Conservation (phyloP, 1,140 invertebrate genomes). For the Drosophila virilis region DNA sequence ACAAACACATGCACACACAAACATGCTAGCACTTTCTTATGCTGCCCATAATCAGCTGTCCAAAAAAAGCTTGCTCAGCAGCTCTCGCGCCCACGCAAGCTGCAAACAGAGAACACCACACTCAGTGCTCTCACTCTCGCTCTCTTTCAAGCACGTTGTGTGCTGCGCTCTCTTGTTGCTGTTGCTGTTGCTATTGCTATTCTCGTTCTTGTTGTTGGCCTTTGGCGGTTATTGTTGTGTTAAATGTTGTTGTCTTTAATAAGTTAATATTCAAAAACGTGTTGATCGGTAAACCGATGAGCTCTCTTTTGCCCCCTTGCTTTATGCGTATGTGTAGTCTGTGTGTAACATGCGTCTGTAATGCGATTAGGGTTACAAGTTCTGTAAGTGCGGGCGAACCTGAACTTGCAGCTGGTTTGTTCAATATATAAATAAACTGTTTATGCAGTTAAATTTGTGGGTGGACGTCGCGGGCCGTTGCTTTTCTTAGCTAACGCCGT, state of each 20-base stretch:
- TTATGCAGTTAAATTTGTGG: slow-evolving; percentile 65
- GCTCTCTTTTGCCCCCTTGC: slow-evolving; percentile 37
- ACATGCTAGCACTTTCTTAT: slow-evolving; percentile 5
- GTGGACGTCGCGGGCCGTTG: slow-evolving; percentile 11
- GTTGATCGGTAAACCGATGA: slow-evolving; percentile 58
- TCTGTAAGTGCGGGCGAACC: slow-evolving; percentile 46
- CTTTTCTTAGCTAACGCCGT: slow-evolving; percentile 29
- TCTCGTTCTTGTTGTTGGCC: slow-evolving; percentile 20
- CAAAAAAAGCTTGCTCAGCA: slow-evolving; percentile 26
- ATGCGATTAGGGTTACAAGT: slow-evolving; percentile 71
- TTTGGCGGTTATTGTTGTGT: slow-evolving; percentile 61
- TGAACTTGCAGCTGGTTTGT: slow-evolving; percentile 71
- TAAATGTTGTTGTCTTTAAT: slow-evolving; percentile 44
- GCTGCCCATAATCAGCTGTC: slow-evolving; percentile 25
- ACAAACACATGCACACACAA: not conserved
- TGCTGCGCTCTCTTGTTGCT: slow-evolving; percentile 18
- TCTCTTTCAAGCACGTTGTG: slow-evolving; percentile 58
- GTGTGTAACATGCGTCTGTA: slow-evolving; percentile 54
- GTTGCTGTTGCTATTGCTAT: slow-evolving; percentile 16
- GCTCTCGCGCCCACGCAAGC: slow-evolving; percentile 17
- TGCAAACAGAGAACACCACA: slow-evolving; percentile 10
- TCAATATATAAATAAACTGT: slow-evolving; percentile 74
- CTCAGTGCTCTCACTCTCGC: slow-evolving; percentile 25
- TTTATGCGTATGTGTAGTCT: slow-evolving; percentile 12
- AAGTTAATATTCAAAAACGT: slow-evolving; percentile 67